phyloP scores from a whole-genome alignment of 2,113 vertebrate species.

The Nipponia nippon region DNA sequence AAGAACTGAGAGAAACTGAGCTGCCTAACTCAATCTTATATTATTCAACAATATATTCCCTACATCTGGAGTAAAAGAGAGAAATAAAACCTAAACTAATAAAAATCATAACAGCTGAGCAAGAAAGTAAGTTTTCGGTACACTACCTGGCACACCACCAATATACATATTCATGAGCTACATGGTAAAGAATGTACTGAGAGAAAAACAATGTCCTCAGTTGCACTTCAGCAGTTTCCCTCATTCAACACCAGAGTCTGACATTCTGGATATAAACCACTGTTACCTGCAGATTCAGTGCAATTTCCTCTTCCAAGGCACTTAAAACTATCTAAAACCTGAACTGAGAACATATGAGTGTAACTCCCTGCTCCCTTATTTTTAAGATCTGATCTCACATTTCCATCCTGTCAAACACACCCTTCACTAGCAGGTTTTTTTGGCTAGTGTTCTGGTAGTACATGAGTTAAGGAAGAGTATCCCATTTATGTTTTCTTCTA shows the following conservation, averaged over 20 bases:
- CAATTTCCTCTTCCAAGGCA: background rate
- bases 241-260: background rate
- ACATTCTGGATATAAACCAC: background rate
- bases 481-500: background rate
- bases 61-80: background rate
- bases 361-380: background rate
- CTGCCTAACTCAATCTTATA: background rate
- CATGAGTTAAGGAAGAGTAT: background rate
- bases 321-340: background rate
- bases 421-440: background rate
- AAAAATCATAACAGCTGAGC: background rate
- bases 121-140: background rate
- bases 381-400: background rate
- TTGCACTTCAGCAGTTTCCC: background rate
- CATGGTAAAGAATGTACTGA: background rate
- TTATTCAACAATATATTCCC: background rate
- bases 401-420: background rate
- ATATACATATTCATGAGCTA: slow-evolving; percentile 32
- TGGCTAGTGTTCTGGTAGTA: background rate
- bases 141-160: background rate
- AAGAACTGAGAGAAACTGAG: background rate
- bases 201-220: slow-evolving; percentile 10
- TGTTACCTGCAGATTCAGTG: background rate
- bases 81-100: background rate
- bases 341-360: background rate